phyloP scores from a whole-genome alignment of 2,113 vertebrate genomes.

The Mionectes macconnelli region DNA sequence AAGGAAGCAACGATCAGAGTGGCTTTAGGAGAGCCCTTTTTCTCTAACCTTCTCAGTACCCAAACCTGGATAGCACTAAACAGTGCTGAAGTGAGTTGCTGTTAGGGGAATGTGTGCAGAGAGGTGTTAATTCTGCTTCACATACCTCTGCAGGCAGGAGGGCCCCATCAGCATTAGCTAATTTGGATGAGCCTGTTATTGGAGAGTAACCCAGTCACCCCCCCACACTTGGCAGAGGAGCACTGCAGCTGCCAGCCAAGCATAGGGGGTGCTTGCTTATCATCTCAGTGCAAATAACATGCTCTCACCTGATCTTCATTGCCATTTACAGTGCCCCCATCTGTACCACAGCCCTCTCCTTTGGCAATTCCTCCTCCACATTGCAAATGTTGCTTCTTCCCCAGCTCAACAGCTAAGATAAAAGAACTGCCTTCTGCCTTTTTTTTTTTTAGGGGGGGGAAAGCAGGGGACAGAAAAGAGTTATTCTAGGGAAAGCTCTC shows the following conservation, averaged over 20 bases:
- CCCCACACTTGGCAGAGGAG: background rate
- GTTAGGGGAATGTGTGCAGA: rapidly evolving
- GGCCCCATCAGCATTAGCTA: background rate
- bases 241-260: rapidly evolving
- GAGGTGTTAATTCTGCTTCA: background rate
- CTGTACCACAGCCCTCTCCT: background rate
- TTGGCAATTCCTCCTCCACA: rapidly evolving
- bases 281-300: background rate
- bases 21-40: background rate
- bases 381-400: background rate
- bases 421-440: background rate
- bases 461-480: background rate
- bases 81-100: background rate
- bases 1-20: background rate
- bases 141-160: background rate
- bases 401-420: background rate
- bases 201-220: background rate
- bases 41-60: background rate
- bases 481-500: background rate
- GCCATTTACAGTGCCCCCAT: background rate
- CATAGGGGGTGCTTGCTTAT: rapidly evolving
- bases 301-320: rapidly evolving
- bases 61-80: background rate
- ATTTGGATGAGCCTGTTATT: background rate
- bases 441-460: too few species aligned